Evolutionary conservation across 1,140 invertebrate genomes (phyloP), one percentile per base, ranked within the genome.

Genomic region (Drosophila arizonae): DNA sequence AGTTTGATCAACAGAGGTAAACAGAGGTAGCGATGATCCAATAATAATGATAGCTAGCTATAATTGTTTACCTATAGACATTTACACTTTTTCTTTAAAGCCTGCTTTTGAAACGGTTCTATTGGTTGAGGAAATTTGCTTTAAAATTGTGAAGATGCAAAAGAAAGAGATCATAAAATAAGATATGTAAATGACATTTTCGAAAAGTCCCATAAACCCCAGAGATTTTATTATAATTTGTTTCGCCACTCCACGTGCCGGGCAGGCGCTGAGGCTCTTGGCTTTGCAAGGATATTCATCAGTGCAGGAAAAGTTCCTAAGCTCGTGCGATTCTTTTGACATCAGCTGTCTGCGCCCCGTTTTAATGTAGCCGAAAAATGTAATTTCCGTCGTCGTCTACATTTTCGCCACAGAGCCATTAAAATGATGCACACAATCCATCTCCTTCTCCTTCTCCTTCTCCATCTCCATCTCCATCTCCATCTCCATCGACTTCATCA

Each of bases 311-410:
- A 76, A 76, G 61, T 80, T 90, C 66, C 67, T 66, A 79, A 71
- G 60, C 41, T 46, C 51, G 39, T 30, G 50, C 39, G 36, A 71
- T 87, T 84, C 72, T 82, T 87, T 87, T 87, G 82, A 79, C 84
- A 87, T 82, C 82, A 86, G 82, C 76, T 87, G 82, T 46, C 63
- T 62, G 72, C 48, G 45, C 61, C 62, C 58, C 72, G 74, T 84
- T 90, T 88, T 90, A 87, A 90, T 90, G 80, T 61, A 66, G 76
- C 80, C 71, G 69, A 81, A 90, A 90, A 90, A 90, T 76, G 82
- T 90, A 90, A 90, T 88, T 90, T 90, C 88, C 81, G 80, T 48
- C 62, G 64, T 70, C 62, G 67, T 70, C 58, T 52, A 72, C 66
- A 61, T 76, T 85, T 77, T 85, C 77, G 65, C 71, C 48, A 61